Evolutionary conservation across 2,888 invertebrate genomes (phyloP).

Genomic region (Phengaris alcon): DNA sequence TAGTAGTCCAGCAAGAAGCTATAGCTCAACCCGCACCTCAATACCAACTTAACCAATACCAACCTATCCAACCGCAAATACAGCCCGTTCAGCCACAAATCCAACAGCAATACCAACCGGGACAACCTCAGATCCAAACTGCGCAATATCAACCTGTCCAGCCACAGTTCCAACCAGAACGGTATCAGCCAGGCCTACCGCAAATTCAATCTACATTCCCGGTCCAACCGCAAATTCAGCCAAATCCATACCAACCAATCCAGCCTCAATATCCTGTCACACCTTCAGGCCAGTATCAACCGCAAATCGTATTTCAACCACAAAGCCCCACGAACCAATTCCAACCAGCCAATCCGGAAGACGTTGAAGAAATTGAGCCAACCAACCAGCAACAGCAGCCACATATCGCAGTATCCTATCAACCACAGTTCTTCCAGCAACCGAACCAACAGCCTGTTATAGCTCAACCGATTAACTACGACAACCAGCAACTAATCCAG

Average conservation of each 20-base stretch:
- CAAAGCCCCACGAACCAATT: conserved; percentile 32
- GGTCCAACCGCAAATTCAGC: conserved; percentile 37
- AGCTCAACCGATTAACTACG: conserved; percentile 43
- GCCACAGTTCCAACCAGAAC: conserved; percentile 41
- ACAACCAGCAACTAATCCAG: conserved; percentile 43
- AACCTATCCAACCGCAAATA: conserved; percentile 44
- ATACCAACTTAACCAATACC: conserved; percentile 45
- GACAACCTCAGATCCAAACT: conserved; percentile 33
- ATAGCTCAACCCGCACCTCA: conserved; percentile 42
- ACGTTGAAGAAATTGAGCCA: conserved; percentile 39
- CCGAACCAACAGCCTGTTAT: conserved; percentile 35
- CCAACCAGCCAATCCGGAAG: conserved; percentile 32
- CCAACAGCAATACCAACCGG: conserved; percentile 47
- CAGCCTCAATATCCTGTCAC: conserved; percentile 13
- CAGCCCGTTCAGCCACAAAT: conserved; percentile 40
- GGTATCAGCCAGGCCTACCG: conserved; percentile 36
- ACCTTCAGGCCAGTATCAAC: conserved; percentile 34
- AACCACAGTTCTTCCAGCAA: conserved; percentile 43
- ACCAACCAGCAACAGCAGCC: conserved; percentile 43
- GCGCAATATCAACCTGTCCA: conserved; percentile 34
- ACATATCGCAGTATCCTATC: conserved; percentile 38
- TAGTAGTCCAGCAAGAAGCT: conserved; percentile 45
- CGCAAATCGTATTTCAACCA: conserved; percentile 30
- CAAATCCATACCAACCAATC: conserved; percentile 30
- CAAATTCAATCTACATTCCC: conserved; percentile 38